Evolutionary conservation across 64 coral and sea anemone species (phyloP).

Genomic region (Stichodactyla mertensii): DNA sequence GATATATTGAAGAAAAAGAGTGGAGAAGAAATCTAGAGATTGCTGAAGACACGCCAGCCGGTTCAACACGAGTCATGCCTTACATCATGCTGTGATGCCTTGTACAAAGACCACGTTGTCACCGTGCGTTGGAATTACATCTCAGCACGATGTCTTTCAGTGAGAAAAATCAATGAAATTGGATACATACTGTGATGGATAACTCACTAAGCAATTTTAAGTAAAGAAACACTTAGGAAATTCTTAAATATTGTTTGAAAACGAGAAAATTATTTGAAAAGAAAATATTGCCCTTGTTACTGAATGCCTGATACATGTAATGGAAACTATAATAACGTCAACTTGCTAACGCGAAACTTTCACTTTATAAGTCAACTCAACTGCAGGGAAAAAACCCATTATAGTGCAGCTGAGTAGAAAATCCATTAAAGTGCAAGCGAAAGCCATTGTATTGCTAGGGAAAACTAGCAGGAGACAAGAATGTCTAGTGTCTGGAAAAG

Average conservation of each 20-base stretch:
- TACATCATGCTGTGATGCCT: background rate
- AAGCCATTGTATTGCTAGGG: background rate
- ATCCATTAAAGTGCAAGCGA: background rate
- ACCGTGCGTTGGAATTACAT: background rate
- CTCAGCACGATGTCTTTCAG: background rate
- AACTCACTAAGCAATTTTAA: background rate
- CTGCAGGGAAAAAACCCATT: background rate
- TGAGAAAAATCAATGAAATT: background rate
- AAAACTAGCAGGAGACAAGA: background rate
- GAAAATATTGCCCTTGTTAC: background rate
- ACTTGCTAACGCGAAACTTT: background rate
- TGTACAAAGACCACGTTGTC: background rate
- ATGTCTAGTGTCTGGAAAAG: background rate
- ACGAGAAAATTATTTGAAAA: background rate
- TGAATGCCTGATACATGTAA: background rate
- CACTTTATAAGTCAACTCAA: background rate
- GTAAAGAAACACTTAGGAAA: background rate
- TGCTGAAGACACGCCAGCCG: too few species aligned
- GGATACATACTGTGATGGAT: background rate
- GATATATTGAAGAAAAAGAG: too few species aligned
- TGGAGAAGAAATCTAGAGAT: too few species aligned
- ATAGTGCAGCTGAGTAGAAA: background rate
- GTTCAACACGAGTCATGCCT: background rate
- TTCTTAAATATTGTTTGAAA: background rate
- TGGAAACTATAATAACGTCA: background rate